A percentile compares a stretch with the other conserved stretches of the same genome.
Evolutionary conservation across 2,113 vertebrate genomes (phyloP).

Genomic region (Machaerirhynchus nigripectus): DNA sequence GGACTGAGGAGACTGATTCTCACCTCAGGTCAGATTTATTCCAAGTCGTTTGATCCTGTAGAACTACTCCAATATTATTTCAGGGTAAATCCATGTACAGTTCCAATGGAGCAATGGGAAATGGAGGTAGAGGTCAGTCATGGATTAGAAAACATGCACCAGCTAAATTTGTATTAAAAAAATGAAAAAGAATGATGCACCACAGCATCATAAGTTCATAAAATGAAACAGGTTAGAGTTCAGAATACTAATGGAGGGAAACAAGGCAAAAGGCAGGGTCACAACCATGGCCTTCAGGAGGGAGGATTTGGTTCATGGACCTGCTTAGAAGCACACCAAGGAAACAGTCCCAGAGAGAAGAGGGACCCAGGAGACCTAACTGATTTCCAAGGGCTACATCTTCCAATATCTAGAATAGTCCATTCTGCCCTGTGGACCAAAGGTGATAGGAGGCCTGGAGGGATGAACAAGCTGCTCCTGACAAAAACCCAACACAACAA

Average conservation of each 20-base stretch:
- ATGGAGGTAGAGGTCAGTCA: neutral
- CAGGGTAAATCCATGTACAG: neutral
- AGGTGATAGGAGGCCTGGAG: neutral
- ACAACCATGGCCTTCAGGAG: neutral
- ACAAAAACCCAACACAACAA: neutral
- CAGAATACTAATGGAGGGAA: neutral
- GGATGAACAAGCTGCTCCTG: neutral
- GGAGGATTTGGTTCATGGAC: neutral
- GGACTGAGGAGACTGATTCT: neutral
- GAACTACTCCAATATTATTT: neutral
- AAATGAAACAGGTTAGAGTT: neutral
- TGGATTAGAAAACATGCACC: neutral
- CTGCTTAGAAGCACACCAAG: neutral
- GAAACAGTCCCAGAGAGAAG: neutral
- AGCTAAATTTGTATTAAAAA: neutral
- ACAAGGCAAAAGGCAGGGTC: neutral
- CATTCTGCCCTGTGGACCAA: neutral
- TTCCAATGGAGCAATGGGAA: neutral
- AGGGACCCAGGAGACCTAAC: neutral
- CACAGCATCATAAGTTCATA: neutral
- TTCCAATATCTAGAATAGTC: neutral
- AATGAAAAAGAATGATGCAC: neutral
- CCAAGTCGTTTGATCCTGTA: neutral
- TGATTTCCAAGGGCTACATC: neutral
- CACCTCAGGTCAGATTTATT: neutral